Evolutionary conservation across 2,797 vertebrate genomes (phyloP), one percentile per base, ranked within the genome.

Genomic region (Notamacropus eugenii): DNA sequence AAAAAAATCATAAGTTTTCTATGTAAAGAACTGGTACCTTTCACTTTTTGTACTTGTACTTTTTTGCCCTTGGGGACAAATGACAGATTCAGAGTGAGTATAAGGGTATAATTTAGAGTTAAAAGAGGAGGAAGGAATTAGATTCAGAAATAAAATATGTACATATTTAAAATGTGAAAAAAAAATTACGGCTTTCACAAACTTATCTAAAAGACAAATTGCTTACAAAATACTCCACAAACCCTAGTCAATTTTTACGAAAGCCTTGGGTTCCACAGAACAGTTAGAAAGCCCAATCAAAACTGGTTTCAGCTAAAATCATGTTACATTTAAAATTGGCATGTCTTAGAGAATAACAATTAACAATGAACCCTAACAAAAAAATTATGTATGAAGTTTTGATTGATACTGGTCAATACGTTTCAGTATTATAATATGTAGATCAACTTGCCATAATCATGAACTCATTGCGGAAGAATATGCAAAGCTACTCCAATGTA

Each of bases 381-480:
- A 55, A 91, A 5, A 92, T 24, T 57, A 92, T 4, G 94, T 46
- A 93, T 4, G 13, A 40, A 50, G 94, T 74, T 91, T 55, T 95
- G 74, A 87, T 90, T 93, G 90, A 96, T 46, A 40, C 40, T 46
- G 24, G 40, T 87, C 19, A 50, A 50, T 16, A 27, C 27, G 40
- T 87, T 87, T 87, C 40, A 55, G 5, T 54, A 34, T 54, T 52
- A 91, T 52, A 31, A 97, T 95, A 98, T 67, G 93, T 62, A 2
- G 95, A 97, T 97, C 95, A 97, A 97, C 94, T 46, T 90, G 93
- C 10, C 31, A 96, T 94, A 97, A 96, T 94, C 57, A 93, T 82
- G 90, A 95, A 92, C 92, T 96, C 93, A 98, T 90, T 97, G 93
- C 19, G 55, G 50, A 94, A 94, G 94, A 54, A 96, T 94, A 97